phyloP scores from a whole-genome alignment of 1,140 invertebrate genomes.

The Andricus grossulariae region DNA sequence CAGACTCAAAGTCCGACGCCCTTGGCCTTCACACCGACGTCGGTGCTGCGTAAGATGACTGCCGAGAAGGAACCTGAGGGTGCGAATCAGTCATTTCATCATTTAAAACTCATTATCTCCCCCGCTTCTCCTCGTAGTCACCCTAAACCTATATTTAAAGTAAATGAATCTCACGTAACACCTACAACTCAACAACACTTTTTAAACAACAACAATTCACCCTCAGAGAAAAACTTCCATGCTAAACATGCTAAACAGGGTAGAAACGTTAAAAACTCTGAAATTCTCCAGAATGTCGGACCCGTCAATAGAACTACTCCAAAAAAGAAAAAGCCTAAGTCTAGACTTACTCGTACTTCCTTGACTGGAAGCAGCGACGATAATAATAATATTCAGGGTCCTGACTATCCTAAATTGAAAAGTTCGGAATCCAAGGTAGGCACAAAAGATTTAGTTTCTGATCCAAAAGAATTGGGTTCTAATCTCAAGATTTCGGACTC shows the following conservation, averaged over 20 bases:
- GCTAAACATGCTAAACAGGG: neutral
- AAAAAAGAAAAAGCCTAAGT: neutral
- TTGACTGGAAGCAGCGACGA: slow-evolving; percentile 29
- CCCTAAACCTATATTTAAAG: slow-evolving; percentile 1
- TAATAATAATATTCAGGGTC: slow-evolving; percentile 35
- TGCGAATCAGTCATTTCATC: slow-evolving; percentile 64
- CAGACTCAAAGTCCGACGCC: slow-evolving; percentile 78
- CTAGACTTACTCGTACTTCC: neutral
- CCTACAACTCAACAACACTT: neutral
- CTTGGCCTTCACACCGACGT: slow-evolving; percentile 92
- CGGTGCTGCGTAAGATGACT: slow-evolving; percentile 94
- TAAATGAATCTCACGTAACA: neutral
- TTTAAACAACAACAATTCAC: neutral
- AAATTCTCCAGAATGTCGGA: neutral
- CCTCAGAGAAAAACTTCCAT: neutral
- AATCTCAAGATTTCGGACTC: neutral
- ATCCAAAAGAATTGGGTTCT: neutral
- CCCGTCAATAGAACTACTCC: neutral
- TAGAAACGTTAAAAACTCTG: slow-evolving; percentile 1
- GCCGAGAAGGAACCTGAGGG: slow-evolving; percentile 86
- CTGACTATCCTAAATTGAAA: neutral
- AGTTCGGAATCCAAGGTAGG: neutral
- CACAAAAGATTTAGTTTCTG: neutral
- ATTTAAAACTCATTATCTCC: slow-evolving; percentile 40
- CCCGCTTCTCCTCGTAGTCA: slow-evolving; percentile 31